phyloP scores from a whole-genome alignment of 2,888 invertebrate genomes.

The Lymantria monacha region DNA sequence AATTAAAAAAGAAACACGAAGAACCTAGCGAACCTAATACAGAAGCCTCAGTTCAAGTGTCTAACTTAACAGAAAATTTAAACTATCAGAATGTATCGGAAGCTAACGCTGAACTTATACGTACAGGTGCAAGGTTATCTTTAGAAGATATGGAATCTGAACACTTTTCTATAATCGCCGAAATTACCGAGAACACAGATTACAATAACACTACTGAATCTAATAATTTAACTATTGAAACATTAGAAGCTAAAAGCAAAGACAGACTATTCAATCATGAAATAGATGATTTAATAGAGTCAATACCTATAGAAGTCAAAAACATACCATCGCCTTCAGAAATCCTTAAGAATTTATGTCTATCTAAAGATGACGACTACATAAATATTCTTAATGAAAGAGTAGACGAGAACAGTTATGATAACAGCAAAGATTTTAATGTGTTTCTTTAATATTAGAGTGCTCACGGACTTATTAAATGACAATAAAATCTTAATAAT shows the following conservation, averaged over 20 bases:
- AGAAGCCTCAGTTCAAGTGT: constrained; percentile 3
- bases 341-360: constrained; percentile 84
- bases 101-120: constrained; percentile 68
- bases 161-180: constrained; percentile 62
- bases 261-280: constrained; percentile 60
- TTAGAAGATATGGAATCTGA: constrained; percentile 76
- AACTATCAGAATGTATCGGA: constrained; percentile 58
- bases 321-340: constrained; percentile 85
- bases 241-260: constrained; percentile 31
- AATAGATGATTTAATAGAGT: constrained; percentile 57
- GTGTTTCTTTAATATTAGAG: constrained; percentile 34
- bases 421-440: constrained; percentile 38
- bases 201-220: constrained; percentile 5
- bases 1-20: constrained; percentile 67
- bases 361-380: constrained; percentile 74
- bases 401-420: constrained; percentile 31
- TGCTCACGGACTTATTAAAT: too few species aligned
- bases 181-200: constrained; percentile 39
- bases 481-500: too few species aligned
- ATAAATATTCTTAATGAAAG: constrained; percentile 32
- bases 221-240: constrained; percentile 6
- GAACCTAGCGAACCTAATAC: constrained; percentile 20
- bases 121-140: constrained; percentile 70
- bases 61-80: constrained; percentile 21
- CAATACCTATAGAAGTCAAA: constrained; percentile 62